Percentiles rank a stretch among this genome's conserved stretches.
Evolutionary conservation across 2,797 vertebrate species (phyloP).

Genomic region (Hemitrygon akajei): DNA sequence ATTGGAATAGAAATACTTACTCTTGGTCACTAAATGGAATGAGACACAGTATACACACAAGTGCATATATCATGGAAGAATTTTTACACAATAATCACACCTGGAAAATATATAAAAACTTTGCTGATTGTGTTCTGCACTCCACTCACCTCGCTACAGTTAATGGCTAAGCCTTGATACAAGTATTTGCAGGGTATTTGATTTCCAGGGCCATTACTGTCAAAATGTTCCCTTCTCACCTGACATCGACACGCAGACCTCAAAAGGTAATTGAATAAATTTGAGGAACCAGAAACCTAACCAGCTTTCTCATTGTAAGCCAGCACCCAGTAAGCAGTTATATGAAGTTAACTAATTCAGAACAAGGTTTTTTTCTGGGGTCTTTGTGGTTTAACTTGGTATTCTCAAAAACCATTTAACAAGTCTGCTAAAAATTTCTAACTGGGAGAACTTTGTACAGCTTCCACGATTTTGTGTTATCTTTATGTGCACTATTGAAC

Average conservation of each 20-base stretch:
- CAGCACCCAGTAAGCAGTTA: neutral
- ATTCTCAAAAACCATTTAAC: neutral
- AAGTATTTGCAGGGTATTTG: neutral
- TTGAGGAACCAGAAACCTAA: neutral
- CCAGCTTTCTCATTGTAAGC: slow-evolving; percentile 3
- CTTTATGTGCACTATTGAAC: neutral
- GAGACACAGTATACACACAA: neutral
- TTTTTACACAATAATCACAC: neutral
- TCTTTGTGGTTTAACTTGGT: neutral
- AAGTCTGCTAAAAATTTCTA: neutral
- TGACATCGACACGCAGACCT: neutral
- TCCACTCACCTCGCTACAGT: neutral
- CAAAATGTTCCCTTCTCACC: neutral
- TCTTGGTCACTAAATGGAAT: neutral
- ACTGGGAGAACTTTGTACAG: neutral
- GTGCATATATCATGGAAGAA: neutral
- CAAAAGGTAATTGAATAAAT: slow-evolving; percentile 4
- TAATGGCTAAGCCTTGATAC: neutral
- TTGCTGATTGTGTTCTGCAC: neutral
- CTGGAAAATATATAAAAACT: neutral
- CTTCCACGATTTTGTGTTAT: no score
- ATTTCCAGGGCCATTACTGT: neutral
- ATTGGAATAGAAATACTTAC: neutral
- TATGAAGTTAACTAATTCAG: slow-evolving; percentile 20
- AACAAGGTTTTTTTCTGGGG: neutral